Conservation (phyloP, 2,888 invertebrate species). For the Acanthopleura granulata region DNA sequence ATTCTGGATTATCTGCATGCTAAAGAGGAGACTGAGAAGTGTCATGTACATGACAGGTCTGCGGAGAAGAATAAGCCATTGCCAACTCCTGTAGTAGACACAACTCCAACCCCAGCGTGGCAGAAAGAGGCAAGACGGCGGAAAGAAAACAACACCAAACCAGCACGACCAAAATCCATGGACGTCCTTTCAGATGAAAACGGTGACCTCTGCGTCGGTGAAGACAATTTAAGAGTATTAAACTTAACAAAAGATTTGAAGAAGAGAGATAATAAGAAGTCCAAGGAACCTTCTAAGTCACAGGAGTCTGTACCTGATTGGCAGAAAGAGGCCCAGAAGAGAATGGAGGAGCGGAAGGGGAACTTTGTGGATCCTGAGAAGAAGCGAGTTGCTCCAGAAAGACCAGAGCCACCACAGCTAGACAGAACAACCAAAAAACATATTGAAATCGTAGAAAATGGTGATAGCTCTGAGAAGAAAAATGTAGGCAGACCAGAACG, state of each 20-base stretch:
- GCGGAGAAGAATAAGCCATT: not conserved
- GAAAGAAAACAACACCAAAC: conserved; percentile 22
- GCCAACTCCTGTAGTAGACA: not conserved
- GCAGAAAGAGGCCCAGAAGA: conserved; percentile 58
- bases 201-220: not conserved
- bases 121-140: conserved; percentile 35
- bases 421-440: not conserved
- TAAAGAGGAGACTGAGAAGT: not conserved
- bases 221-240: not conserved
- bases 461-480: not conserved
- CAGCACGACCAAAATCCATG: conserved; percentile 27
- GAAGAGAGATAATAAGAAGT: not conserved
- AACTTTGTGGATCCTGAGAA: conserved; percentile 42
- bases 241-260: not conserved
- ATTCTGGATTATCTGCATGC: not conserved
- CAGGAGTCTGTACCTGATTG: conserved; percentile 38
- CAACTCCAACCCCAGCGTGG: conserved; percentile 38
- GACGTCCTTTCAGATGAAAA: conserved; percentile 23
- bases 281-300: too few species aligned
- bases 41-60: not conserved
- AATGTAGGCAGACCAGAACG: conserved; percentile 6
- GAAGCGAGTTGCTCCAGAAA: not conserved
- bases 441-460: conserved; percentile 1
- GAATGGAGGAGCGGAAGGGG: conserved; percentile 46
- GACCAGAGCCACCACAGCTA: not conserved